A percentile compares a stretch with the other conserved stretches of the same genome.
Evolutionary conservation across 2,888 invertebrate genomes (phyloP).

Genomic region (Limnephilus rhombicus): DNA sequence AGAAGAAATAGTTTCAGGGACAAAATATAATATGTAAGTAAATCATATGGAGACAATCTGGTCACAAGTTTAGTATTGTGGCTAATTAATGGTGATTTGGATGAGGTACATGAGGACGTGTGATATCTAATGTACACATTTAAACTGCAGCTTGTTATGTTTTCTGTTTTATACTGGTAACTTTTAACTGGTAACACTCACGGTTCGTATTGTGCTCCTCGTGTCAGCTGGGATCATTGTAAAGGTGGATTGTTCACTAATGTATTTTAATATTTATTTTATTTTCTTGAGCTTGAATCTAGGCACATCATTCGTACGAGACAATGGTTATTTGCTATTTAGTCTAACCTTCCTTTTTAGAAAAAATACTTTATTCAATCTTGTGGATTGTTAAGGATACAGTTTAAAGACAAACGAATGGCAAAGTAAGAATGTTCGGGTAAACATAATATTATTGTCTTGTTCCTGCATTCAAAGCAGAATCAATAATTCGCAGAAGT

Average conservation of each 20-base stretch:
- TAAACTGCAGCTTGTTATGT: conserved; percentile 21
- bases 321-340: not conserved
- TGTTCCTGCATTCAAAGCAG: not conserved
- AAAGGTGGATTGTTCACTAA: conserved; percentile 33
- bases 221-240: conserved; percentile 24
- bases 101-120: conserved; percentile 16
- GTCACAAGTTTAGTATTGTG: not conserved
- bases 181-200: conserved; percentile 9
- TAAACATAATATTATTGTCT: not conserved
- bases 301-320: not conserved
- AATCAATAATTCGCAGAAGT: conserved; percentile 11
- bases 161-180: conserved; percentile 21
- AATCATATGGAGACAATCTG: not conserved
- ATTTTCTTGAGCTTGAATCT: not conserved
- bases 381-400: not conserved
- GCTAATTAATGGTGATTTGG: conserved; percentile 7
- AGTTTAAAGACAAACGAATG: not conserved
- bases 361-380: not conserved
- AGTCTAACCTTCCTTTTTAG: not conserved
- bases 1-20: conserved; percentile 17
- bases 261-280: not conserved
- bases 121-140: conserved; percentile 44
- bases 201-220: conserved; percentile 28
- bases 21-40: conserved; percentile 36
- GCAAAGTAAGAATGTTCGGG: not conserved